These are phyloP conservation scores for Zoanthus solanderi DNA, from an alignment of 92 coral and sea anemone genomes.

Conservation along the genomic window DNA sequence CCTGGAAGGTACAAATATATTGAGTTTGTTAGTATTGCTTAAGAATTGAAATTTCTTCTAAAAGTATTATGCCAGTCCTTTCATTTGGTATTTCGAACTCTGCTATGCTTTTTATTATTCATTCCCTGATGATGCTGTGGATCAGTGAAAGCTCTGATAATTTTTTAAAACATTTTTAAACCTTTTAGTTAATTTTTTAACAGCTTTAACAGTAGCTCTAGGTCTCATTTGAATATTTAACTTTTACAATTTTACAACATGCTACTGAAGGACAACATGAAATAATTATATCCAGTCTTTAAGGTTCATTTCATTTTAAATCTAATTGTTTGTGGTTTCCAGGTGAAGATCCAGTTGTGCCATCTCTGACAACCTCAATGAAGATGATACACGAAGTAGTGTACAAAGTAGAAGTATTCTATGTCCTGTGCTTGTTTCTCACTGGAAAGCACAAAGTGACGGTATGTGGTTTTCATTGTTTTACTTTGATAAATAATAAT, in stretches of 20 bases:
- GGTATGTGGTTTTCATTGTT: constrained; percentile 58
- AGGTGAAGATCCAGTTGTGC: constrained; percentile 74
- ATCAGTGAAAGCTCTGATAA: too few species aligned
- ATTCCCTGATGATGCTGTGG: too few species aligned
- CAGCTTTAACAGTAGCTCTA: too few species aligned
- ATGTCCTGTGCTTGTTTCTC: constrained; percentile 91
- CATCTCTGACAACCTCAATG: constrained; percentile 74
- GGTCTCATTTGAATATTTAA: too few species aligned
- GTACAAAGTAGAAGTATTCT: constrained; percentile 94
- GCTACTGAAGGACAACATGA: too few species aligned
- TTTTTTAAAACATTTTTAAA: too few species aligned
- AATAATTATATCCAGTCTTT: not conserved
- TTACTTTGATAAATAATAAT: not conserved
- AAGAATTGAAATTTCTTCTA: not conserved
- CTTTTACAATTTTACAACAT: too few species aligned
- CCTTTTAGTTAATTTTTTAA: too few species aligned
- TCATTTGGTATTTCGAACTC: too few species aligned
- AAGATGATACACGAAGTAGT: constrained; percentile 86
- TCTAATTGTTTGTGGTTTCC: not conserved
- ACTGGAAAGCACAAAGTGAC: constrained; percentile 92
- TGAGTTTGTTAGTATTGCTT: not conserved
- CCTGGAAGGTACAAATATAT: constrained; percentile 53
- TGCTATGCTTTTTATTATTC: too few species aligned
- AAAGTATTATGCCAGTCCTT: too few species aligned
- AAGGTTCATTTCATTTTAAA: not conserved